Conservation (phyloP, 2,113 vertebrate genomes). For the Athene cunicularia region DNA sequence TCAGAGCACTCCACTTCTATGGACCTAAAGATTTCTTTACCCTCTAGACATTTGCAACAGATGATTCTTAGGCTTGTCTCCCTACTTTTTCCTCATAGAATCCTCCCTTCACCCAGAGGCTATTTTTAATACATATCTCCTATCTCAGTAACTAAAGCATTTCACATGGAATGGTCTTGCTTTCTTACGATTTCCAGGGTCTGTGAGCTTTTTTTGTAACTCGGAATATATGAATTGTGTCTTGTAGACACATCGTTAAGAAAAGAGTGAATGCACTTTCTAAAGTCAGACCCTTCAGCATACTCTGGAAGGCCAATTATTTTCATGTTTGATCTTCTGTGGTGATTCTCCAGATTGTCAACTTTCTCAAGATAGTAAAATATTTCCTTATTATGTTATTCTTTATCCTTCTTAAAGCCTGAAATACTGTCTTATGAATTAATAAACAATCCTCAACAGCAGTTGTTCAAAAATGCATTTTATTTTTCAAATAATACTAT, state of each 20-base stretch:
- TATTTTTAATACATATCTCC: background rate
- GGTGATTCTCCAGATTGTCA: slow-evolving; percentile 23
- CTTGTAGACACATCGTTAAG: slow-evolving; percentile 1
- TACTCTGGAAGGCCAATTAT: slow-evolving; percentile 28
- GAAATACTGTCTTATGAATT: slow-evolving; percentile 14
- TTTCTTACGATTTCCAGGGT: background rate
- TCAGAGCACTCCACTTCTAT: background rate
- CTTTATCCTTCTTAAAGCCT: slow-evolving; percentile 15
- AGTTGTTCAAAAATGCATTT: background rate
- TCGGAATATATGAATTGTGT: background rate
- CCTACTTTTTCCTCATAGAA: background rate
- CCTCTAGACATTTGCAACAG: background rate
- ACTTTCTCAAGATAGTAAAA: background rate
- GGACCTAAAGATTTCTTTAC: background rate
- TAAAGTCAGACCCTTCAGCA: background rate
- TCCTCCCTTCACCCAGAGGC: background rate
- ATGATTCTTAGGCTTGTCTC: background rate
- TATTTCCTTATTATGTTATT: slow-evolving; percentile 11
- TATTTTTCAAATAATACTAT: background rate
- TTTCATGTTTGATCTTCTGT: background rate
- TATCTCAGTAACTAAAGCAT: background rate
- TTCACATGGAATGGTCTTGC: background rate
- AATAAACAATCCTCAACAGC: background rate
- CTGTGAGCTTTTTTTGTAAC: background rate
- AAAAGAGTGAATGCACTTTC: background rate